Evolutionary conservation across 2,797 vertebrate species (phyloP).

Genomic region (Hippopotamyrus pictus): DNA sequence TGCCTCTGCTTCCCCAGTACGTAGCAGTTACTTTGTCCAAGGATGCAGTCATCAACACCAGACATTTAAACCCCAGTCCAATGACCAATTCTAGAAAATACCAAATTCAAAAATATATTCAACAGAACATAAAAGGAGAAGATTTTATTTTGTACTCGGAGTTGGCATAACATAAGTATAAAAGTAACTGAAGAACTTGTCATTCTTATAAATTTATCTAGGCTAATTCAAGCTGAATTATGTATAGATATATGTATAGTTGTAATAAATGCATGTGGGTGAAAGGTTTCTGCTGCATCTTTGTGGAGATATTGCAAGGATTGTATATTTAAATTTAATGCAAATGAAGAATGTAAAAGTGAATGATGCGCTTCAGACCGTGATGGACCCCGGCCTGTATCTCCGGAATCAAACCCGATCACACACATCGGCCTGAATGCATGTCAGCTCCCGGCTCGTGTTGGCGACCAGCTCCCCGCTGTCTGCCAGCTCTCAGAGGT

Average conservation of each 20-base stretch:
- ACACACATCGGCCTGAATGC: not conserved
- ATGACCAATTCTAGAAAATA: not conserved
- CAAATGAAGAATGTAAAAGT: not conserved
- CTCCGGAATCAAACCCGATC: not conserved
- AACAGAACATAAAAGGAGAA: not conserved
- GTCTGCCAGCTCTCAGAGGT: not conserved
- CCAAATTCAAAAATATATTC: not conserved
- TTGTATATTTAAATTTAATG: not conserved
- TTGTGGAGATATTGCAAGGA: not conserved
- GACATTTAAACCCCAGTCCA: not conserved
- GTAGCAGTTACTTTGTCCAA: not conserved
- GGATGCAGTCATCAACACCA: not conserved
- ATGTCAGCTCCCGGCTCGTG: not conserved
- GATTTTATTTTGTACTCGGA: not conserved
- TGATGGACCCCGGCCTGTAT: not conserved
- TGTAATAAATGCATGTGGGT: not conserved
- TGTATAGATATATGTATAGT: not conserved
- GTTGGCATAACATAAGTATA: not conserved
- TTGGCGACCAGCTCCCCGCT: not conserved
- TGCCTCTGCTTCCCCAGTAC: not conserved
- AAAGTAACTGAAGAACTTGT: not conserved
- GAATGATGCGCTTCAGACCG: not conserved
- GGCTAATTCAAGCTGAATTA: constrained; percentile 8
- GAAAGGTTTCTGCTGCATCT: not conserved
- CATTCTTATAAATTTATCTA: not conserved